Evolutionary conservation across 1,140 invertebrate genomes (phyloP), one percentile per base, ranked within the genome.

Genomic region (Drosophila malerkotliana): DNA sequence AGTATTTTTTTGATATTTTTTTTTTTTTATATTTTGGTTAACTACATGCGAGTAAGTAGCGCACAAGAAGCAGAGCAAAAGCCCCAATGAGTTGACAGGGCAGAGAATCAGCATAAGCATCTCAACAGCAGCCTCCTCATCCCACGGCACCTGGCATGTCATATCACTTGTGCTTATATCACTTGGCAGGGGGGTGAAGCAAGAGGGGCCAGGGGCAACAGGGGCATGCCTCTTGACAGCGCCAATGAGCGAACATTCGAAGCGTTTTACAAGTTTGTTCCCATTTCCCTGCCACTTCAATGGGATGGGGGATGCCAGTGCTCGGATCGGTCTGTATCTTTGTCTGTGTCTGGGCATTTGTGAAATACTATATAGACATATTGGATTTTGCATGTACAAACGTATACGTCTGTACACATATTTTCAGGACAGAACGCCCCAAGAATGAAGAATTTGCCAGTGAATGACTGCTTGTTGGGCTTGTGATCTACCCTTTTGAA

Each of bases 251-350:
- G 82, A 87, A 72, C 90, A 91, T 85, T 82, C 84, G 77, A 87
- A 88, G 79, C 90, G 77, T 83, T 90, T 88, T 88, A 91, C 90
- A 91, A 90, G 82, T 90, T 90, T 91, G 90, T 88, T 80, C 90
- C 75, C 90, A 81, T 91, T 91, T 83, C 78, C 61, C 55, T 55
- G 52, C 47, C 49, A 61, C 66, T 64, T 69, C 66, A 49, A 49
- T 68, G 66, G 66, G 41, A 57, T 48, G 66, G 64, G 60, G 26
- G 26, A 68, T 54, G 64, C 48, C 56, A 54, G 48, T 34, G 34
- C 9, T 14, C 32, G 10, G 18, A 37, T 28, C 37, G 14, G 56
- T 61, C 56, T 72, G 66, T 71, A 34, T 67, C 63, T 67, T 53
- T 67, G 63, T 66, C 67, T 73, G 49, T 41, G 74, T 72, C 74